Percentiles rank a stretch among this genome's conserved stretches.
Conservation (phyloP, 1,140 invertebrate genomes). For the Coptotermes formosanus region DNA sequence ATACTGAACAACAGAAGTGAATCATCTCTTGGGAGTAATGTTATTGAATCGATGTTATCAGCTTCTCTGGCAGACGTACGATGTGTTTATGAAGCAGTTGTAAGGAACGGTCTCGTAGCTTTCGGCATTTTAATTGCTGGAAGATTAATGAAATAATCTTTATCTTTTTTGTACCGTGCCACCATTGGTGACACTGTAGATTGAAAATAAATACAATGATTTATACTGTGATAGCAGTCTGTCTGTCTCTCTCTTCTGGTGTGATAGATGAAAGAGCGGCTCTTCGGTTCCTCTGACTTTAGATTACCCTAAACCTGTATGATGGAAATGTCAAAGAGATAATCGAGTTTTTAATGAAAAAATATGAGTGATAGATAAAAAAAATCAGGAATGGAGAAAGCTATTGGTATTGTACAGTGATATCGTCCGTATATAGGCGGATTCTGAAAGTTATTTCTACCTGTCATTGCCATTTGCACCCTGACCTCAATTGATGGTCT, state of each 20-base stretch:
- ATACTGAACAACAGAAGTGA: too few relatives aligned
- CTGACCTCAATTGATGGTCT: neutral
- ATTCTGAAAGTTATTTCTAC: neutral
- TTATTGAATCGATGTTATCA: too few relatives aligned
- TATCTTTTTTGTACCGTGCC: neutral
- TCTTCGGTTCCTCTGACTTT: neutral
- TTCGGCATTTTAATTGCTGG: neutral
- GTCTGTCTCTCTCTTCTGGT: neutral
- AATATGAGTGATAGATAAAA: neutral
- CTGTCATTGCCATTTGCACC: neutral
- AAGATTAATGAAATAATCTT: conserved; percentile 4
- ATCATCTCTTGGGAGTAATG: too few relatives aligned
- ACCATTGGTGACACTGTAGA: neutral
- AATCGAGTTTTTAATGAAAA: neutral
- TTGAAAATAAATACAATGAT: neutral
- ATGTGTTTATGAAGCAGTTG: neutral
- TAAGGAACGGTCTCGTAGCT: neutral
- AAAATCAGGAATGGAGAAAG: neutral
- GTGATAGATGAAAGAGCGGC: neutral
- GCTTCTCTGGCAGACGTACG: neutral
- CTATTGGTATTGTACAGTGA: neutral
- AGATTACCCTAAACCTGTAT: neutral
- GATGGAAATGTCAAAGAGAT: neutral
- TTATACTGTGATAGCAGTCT: neutral
- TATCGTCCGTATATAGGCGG: neutral